Evolutionary conservation across 23 tunicate genomes (phyloP).

Genomic region (Trididemnum clinides): DNA sequence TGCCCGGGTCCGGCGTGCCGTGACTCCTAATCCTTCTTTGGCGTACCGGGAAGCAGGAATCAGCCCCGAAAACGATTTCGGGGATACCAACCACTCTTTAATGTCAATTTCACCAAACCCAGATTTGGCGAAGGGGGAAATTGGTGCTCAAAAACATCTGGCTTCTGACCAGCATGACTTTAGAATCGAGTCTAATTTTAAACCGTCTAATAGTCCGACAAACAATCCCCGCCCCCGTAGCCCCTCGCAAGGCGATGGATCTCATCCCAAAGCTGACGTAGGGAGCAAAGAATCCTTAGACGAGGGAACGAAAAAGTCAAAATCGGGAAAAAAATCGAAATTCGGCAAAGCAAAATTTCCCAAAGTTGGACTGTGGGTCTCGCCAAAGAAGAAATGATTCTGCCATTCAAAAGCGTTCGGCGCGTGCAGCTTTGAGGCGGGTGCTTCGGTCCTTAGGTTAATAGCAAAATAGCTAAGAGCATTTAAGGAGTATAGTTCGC

Average conservation of each 20-base stretch:
- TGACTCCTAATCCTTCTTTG: slow-evolving; percentile 59
- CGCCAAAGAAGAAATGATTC: slow-evolving; percentile 62
- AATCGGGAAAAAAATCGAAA: slow-evolving; percentile 31
- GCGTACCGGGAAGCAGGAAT: neutral
- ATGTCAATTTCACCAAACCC: neutral
- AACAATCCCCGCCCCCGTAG: neutral
- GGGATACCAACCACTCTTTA: neutral
- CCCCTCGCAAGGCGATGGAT: neutral
- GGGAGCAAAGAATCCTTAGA: neutral
- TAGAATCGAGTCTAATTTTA: neutral
- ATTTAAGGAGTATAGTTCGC: too few species aligned
- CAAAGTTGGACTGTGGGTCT: slow-evolving; percentile 73
- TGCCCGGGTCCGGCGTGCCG: slow-evolving; percentile 41
- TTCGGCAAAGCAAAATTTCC: slow-evolving; percentile 13
- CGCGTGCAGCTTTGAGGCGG: too few species aligned
- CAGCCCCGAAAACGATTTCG: slow-evolving; percentile 1
- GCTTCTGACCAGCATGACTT: neutral
- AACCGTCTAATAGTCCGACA: neutral
- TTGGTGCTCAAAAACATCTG: neutral
- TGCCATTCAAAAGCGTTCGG: too few species aligned
- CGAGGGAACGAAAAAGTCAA: neutral
- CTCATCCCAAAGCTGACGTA: neutral
- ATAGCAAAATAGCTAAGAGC: too few species aligned
- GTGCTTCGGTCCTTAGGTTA: too few species aligned
- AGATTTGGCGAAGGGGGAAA: neutral